These are phyloP conservation scores for Calephelis virginiensis DNA, from an alignment of 1,140 invertebrate genomes.

Conservation along the genomic window DNA sequence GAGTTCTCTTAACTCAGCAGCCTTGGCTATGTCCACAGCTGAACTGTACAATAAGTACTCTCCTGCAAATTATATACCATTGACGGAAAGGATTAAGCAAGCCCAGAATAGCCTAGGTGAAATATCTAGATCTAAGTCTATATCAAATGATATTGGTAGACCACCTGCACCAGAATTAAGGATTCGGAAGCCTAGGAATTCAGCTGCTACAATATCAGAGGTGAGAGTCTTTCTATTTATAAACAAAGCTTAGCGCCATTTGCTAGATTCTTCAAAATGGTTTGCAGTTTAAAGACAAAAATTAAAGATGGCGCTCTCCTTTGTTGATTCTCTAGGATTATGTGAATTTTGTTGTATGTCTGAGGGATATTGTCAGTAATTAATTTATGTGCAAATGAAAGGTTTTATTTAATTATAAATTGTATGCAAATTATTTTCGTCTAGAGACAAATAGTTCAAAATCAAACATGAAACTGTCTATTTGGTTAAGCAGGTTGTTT, in stretches of 20 bases:
- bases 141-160: conserved; percentile 77
- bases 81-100: conserved; percentile 74
- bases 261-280: neutral
- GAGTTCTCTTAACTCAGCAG: conserved; percentile 46
- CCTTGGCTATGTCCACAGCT: conserved; percentile 72
- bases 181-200: conserved; percentile 55
- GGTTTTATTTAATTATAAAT: no score
- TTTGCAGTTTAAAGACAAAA: neutral
- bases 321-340: conserved; percentile 20
- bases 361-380: conserved; percentile 22
- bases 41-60: conserved; percentile 83
- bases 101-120: conserved; percentile 64
- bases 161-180: conserved; percentile 56
- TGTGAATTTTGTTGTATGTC: conserved; percentile 30
- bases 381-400: no score
- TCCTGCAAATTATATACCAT: conserved; percentile 81
- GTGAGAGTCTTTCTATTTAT: conserved; percentile 33
- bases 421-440: no score
- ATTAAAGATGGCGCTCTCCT: conserved; percentile 9
- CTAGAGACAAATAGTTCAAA: no score
- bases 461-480: no score
- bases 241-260: conserved; percentile 19
- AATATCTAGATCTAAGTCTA: conserved; percentile 76
- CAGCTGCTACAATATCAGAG: conserved; percentile 65
- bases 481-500: no score